Conservation (phyloP, 2,797 vertebrate genomes). For the Zalophus californianus region DNA sequence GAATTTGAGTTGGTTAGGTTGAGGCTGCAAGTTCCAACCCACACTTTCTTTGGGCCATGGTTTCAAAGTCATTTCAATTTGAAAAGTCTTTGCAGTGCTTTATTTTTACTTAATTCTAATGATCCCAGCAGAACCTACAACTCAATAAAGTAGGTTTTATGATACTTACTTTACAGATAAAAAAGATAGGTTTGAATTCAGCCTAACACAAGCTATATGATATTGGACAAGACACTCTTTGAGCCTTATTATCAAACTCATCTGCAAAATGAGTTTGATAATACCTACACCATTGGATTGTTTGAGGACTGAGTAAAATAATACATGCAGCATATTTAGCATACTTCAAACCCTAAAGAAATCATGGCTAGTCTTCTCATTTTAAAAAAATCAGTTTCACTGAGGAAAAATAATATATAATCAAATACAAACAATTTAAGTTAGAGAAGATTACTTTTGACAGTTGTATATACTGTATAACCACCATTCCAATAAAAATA, state of each 20-base stretch:
- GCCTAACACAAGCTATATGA: not conserved
- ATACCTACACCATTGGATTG: not conserved
- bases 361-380: not conserved
- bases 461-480: not conserved
- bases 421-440: not conserved
- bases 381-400: not conserved
- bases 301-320: not conserved
- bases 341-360: not conserved
- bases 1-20: slow-evolving; percentile 15
- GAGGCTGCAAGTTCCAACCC: not conserved
- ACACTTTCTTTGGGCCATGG: not conserved
- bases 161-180: not conserved
- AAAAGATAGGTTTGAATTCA: not conserved
- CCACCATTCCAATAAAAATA: not conserved
- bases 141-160: not conserved
- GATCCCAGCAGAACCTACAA: not conserved
- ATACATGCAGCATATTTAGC: not conserved
- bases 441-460: not conserved
- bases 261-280: not conserved
- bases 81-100: not conserved
- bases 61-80: slow-evolving; percentile 30
- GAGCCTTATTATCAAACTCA: not conserved
- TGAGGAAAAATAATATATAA: slow-evolving; percentile 34
- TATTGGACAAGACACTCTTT: not conserved
- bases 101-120: slow-evolving; percentile 19